Evolutionary conservation across 2,113 vertebrate species (phyloP), one percentile per base, ranked within the genome.

Genomic region (Cromileptes altivelis): DNA sequence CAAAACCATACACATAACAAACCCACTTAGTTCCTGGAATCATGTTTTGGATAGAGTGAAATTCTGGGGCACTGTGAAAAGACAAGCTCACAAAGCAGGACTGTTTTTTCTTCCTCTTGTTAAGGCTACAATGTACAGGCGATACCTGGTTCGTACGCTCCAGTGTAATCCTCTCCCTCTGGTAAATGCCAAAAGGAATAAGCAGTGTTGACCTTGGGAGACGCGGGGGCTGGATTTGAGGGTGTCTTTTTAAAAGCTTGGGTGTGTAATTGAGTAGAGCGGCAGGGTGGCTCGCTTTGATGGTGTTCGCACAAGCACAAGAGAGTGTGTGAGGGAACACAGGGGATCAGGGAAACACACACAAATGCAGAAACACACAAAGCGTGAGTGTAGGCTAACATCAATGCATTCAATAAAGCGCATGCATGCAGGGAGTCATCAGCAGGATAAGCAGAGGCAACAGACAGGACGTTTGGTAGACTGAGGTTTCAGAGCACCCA

Each of bases 241-340:
- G 80, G 62, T 78, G 80, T 88, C 87, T 89, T 90, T 89, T 85
- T 81, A 78, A 90, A 92, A 90, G 77, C 80, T 76, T 37, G 30
- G 72, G 74, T 79, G 88, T 87, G 90, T 92, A 88, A 91, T 91
- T 90, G 91, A 91, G 91, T 83, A 40, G 75, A 90, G 90, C 69
- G 40, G 75, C 70, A 5, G 87, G 89, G 76, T 63, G 82, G 80
- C 77, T 61, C 75, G 56, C 87, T 92, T 92, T 91, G 92, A 92
- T 91, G 78, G 88, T 80, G 81, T 73, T 84, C 65, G 8, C 23
- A 5, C 56, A 67, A 78, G 77, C 71, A 80, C 79, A 75, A 79
- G 80, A 27, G 75, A 80, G 74, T 18, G 55, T 6, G 42, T 57
- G 80, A 77, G 60, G 23, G 71, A 47, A 80, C 80, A 78, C 64